Evolutionary conservation across 2,113 vertebrate species (phyloP), one percentile per base, ranked within the genome.

Genomic region (Myrmecobius fasciatus): DNA sequence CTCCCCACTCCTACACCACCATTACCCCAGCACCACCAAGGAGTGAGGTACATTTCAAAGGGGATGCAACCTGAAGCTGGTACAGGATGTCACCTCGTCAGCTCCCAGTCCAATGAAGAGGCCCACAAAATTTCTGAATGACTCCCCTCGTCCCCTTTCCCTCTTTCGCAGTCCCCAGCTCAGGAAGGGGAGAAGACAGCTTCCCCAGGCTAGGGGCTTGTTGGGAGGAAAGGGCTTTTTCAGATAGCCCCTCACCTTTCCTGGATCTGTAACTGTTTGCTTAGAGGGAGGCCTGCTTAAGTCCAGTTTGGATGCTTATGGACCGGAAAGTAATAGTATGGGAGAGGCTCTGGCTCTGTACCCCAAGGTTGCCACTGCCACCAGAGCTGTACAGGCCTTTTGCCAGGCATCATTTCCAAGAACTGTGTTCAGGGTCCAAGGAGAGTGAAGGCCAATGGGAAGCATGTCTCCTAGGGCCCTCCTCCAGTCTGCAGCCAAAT

Each of bases 371-470:
- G 53, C 53, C 53, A 54, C 47, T 93, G 24, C 28, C 92, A 91
- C 90, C 56, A 96, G 96, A 96, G 48, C 91, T 56, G 53, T 75
- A 93, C 83, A 95, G 95, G 91, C 43, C 95, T 95, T 96, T 93
- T 96, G 53, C 92, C 96, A 96, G 96, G 96, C 31, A 24, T 96
- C 96, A 90, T 96, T 97, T 94, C 89, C 90, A 91, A 49, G n/a
- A 52, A 96, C 56, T 96, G 49, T 53, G 95, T 53, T 96, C 52
- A 49, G 28, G 3, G 60, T 94, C 11, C 47, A 92, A 91, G 54
- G 54, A 56, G 25, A 28, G 26, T 31, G 28, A 60, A 60, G 56
- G 26, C 28, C 56, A 31, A 60, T 12, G 56, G 28, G 28, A 60
- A 28, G 11, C 9, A 28, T 60, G 28, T 60, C 56, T 60, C 28